Evolutionary conservation across 2,888 invertebrate species (phyloP).

Genomic region (Diarsia dahlii): DNA sequence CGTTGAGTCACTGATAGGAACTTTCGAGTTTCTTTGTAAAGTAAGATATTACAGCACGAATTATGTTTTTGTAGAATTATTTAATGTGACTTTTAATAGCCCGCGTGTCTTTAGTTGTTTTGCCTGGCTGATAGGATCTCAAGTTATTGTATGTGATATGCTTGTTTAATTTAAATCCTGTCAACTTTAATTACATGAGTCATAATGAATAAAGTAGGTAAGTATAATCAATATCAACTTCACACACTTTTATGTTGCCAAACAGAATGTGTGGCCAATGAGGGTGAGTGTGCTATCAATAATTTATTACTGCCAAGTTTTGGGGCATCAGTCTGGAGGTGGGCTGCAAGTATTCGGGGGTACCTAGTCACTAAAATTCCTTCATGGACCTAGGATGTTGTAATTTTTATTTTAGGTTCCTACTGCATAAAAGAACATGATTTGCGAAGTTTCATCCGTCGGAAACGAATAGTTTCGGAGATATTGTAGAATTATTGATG

Average conservation of each 20-base stretch:
- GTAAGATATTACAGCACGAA: background rate
- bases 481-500: too few species aligned
- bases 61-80: background rate
- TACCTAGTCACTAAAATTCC: too few species aligned
- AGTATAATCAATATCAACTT: background rate
- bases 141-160: too few species aligned
- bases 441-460: too few species aligned
- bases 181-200: background rate
- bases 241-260: background rate
- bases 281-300: too few species aligned
- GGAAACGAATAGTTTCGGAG: too few species aligned
- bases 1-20: slow-evolving; percentile 7
- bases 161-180: background rate
- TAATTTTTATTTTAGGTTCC: too few species aligned
- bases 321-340: too few species aligned
- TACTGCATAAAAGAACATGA: too few species aligned
- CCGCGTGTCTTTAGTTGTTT: background rate
- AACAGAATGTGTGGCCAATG: background rate
- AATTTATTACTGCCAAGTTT: too few species aligned
- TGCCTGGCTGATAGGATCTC: background rate
- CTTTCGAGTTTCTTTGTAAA: slow-evolving; percentile 1
- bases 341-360: too few species aligned
- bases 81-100: background rate
- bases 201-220: background rate
- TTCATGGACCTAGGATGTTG: too few species aligned